A percentile compares a stretch with the other conserved stretches of the same genome.
Conservation (phyloP, 2,113 vertebrate genomes). For the Mesitornis unicolor region DNA sequence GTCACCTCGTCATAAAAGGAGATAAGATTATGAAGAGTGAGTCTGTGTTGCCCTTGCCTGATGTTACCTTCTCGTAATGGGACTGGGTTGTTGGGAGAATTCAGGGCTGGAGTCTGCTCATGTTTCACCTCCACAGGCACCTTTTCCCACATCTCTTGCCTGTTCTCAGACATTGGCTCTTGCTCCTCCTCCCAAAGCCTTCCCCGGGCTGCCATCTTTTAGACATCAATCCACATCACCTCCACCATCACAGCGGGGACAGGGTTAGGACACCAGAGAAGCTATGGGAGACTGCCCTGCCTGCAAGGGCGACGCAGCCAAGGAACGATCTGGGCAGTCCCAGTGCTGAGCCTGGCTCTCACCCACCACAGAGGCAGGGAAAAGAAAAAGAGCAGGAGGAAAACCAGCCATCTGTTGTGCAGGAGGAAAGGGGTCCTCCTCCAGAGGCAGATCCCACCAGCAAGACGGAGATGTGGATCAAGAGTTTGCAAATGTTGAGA, state of each 20-base stretch:
- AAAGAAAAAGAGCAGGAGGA: not conserved
- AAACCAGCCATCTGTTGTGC: not conserved
- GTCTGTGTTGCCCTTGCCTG: not conserved
- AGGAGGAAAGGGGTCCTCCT: not conserved
- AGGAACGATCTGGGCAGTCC: not conserved
- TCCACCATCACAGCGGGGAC: not conserved
- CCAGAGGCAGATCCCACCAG: not conserved
- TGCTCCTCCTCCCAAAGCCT: not conserved
- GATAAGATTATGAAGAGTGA: no score
- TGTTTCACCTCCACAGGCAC: not conserved
- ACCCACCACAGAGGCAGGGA: not conserved
- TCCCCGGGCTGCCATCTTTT: not conserved
- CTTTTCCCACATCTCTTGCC: not conserved
- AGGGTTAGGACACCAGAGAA: not conserved
- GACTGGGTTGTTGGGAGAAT: not conserved
- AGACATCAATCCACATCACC: not conserved
- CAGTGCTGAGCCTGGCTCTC: not conserved
- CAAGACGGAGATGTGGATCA: not conserved
- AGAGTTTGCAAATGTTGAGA: constrained; percentile 34
- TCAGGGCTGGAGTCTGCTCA: not conserved
- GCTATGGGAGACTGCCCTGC: not conserved
- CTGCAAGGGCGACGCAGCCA: not conserved
- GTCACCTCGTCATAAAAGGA: no score
- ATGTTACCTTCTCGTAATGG: rapidly evolving
- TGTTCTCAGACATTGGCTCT: not conserved